phyloP scores from a whole-genome alignment of 2,888 invertebrate species.

The Stenodera caucasica region DNA sequence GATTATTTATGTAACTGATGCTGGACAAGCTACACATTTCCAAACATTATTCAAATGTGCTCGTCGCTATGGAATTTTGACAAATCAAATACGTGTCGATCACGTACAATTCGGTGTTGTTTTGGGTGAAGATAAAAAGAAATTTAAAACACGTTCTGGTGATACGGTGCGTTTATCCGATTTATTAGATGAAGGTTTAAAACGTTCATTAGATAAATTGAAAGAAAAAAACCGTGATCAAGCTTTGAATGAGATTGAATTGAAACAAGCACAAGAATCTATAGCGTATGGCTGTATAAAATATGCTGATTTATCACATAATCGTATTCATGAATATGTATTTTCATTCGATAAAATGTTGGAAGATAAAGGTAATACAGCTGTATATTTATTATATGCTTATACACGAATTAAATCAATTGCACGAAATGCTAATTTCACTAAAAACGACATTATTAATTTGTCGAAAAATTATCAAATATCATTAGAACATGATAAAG shows the following conservation, averaged over 20 bases:
- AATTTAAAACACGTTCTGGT: conserved; percentile 97
- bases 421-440: conserved; percentile 74
- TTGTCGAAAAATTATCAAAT: conserved; percentile 65
- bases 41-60: conserved; percentile 78
- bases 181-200: conserved; percentile 88
- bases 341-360: conserved; percentile 99
- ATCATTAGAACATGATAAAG: conserved; percentile 83
- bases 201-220: conserved; percentile 78
- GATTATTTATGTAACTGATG: conserved; percentile 92
- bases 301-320: conserved; percentile 95
- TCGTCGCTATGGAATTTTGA: conserved; percentile 70
- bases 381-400: conserved; percentile 94
- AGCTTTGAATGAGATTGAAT: conserved; percentile 77
- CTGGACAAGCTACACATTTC: conserved; percentile 83
- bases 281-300: conserved; percentile 98
- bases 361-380: conserved; percentile 98
- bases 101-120: conserved; percentile 97
- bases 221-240: conserved; percentile 85
- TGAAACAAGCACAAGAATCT: conserved; percentile 82
- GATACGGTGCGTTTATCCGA: conserved; percentile 85
- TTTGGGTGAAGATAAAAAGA: conserved; percentile 97
- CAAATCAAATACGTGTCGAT: conserved; percentile 73
- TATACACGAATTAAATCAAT: conserved; percentile 92
- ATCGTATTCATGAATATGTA: conserved; percentile 90
- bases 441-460: conserved; percentile 63